Evolutionary conservation across 2,797 vertebrate species (phyloP).

Genomic region (Pempheris klunzingeri): DNA sequence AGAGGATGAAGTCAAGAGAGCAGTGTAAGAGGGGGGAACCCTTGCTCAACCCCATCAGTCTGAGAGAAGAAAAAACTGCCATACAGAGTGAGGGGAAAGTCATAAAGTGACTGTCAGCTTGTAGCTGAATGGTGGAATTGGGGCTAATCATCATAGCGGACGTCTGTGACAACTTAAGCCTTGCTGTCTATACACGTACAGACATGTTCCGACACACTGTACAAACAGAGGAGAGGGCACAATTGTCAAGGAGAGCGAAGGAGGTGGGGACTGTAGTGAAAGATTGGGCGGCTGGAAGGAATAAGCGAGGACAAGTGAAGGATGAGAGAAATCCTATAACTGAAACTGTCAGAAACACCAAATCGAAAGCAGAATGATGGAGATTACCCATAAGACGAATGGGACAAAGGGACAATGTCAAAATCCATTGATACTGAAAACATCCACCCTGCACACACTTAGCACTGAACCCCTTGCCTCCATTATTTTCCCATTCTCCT

Average conservation of each 20-base stretch:
- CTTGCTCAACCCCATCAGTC: conserved; percentile 14
- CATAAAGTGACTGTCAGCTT: conserved; percentile 40
- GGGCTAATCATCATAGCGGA: conserved; percentile 52
- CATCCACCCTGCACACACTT: conserved; percentile 7
- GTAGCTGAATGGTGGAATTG: conserved; percentile 34
- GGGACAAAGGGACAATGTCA: conserved; percentile 18
- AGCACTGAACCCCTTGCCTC: conserved; percentile 25
- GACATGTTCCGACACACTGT: background rate
- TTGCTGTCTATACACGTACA: conserved; percentile 22
- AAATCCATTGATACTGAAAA: conserved; percentile 24
- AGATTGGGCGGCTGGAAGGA: conserved; percentile 25
- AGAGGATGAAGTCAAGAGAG: conserved; percentile 45
- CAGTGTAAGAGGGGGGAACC: conserved; percentile 1
- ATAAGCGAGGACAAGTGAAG: conserved; percentile 44
- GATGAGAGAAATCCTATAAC: conserved; percentile 51
- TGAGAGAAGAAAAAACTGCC: background rate
- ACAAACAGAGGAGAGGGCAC: conserved; percentile 12
- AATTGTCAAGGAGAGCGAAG: background rate
- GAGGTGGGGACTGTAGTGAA: conserved; percentile 1
- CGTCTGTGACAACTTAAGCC: conserved; percentile 47
- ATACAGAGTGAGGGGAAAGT: conserved; percentile 32
- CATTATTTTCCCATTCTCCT: background rate
- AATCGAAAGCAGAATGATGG: conserved; percentile 44
- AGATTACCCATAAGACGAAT: conserved; percentile 39
- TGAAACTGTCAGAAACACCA: conserved; percentile 39